Evolutionary conservation across 2,888 invertebrate genomes (phyloP), one percentile per base, ranked within the genome.

Genomic region (Lordiphosa andalusiaca): DNA sequence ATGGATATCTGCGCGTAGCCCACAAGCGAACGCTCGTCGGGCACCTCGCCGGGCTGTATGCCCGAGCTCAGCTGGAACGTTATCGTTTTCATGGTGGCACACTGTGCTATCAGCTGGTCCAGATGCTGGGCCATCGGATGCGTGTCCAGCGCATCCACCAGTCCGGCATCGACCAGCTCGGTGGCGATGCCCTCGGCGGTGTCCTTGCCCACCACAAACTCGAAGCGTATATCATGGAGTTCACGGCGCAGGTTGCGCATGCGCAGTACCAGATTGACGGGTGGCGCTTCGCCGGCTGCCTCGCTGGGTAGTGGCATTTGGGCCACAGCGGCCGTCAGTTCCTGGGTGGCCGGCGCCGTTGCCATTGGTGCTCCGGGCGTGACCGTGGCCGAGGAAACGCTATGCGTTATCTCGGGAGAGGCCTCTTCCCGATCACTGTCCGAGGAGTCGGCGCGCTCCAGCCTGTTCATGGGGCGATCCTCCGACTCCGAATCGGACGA

Each of bases 1-100:
- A 98, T 94, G 82, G 98, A 97, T 88, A 99, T 95, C 91, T 99
- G 98, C 89, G 99, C 99, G 92, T 94, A 99, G 86, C 99, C 99
- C 88, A 98, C 93, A 74, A 99, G 92, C 41, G 97, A 95, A 87
- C 96, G 96, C 90, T 99, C 98, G 90, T 99, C 98, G 53, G 96
- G 94, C 64, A 95, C 92, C 91, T 96, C 97, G 81, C 94, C 95
- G 51, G 92, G 92, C 67, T 91, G 92, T 75, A 92, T 91, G 64
- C 93, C 93, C 61, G 94, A 94, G 88, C 92, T 93, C 91, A 98
- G 91, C 84, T 94, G 95, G 93, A 98, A 98, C 73, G 97, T 97
- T 75, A 96, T 93, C 69, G 95, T 93, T 89, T 94, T 93, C 73
- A 93, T 88, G 69, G 91, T 90, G 67, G 91, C 91, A 76, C 92